Percentiles rank a stretch among this genome's conserved stretches.
phyloP scores from a whole-genome alignment of 2,113 vertebrate species.

The Catharus bicknelli region DNA sequence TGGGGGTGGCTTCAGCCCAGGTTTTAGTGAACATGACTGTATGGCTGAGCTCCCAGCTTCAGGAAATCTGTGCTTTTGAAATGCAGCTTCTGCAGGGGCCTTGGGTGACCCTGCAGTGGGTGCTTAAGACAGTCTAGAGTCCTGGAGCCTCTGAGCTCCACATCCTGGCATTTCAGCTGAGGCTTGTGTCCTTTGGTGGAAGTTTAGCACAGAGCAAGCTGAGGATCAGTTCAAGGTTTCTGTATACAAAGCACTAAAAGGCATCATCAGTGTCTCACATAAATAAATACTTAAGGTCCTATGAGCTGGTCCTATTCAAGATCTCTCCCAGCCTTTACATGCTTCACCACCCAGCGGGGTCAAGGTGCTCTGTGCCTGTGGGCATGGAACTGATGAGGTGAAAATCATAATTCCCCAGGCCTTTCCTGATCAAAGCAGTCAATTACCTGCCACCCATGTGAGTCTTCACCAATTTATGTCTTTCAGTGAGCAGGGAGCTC shows the following conservation, averaged over 20 bases:
- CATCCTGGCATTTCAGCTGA: accelerated
- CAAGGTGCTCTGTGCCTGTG: not conserved
- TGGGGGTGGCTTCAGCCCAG: not conserved
- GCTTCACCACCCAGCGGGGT: not conserved
- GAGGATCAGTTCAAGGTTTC: not conserved
- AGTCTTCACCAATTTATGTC: not conserved
- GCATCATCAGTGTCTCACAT: not conserved
- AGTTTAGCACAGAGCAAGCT: not conserved
- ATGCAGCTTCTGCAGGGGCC: not conserved
- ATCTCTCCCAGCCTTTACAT: not conserved
- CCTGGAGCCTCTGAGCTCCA: not conserved
- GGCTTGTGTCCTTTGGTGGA: accelerated
- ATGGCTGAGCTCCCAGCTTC: not conserved
- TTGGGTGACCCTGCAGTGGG: not conserved
- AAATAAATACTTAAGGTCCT: not conserved
- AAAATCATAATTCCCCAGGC: not conserved
- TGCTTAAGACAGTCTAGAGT: not conserved
- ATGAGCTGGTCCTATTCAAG: not conserved
- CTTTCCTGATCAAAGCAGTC: not conserved
- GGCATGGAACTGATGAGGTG: not conserved
- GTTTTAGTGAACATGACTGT: not conserved
- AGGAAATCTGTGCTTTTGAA: not conserved
- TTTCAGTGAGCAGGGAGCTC: not conserved
- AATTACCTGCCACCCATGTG: accelerated
- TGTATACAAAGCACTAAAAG: not conserved